Base-by-base conservation (phyloP, 2,797 vertebrate genomes). In the Phylloscopus collybita region DNA sequence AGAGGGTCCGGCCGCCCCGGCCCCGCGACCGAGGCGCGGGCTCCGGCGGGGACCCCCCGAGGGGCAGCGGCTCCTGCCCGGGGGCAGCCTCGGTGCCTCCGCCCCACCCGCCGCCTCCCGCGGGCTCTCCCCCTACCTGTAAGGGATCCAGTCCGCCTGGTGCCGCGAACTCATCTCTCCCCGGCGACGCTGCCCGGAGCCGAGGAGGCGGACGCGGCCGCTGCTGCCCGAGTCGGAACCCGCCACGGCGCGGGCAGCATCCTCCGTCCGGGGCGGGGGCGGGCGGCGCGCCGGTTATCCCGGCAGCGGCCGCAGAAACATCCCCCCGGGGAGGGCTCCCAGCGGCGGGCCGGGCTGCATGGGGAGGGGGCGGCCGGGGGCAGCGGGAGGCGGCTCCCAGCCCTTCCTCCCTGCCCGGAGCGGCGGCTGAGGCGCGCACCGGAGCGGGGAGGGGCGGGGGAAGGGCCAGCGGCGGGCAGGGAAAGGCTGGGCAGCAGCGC, bases 121-220 rank as follows among this genome's bases (percentile, higher is more conserved):
- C 34, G 19, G 36, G 51, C 17, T 11, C 47, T 3, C 17, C 59
- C 26, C 79, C 61, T 99, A 99, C 99, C 99, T 99, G 99, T 99
- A 99, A 89, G 99, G 99, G 97, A 99, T 99, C 99, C 99, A 99
- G 98, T 99, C 99, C 96, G 99, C 99, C 94, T 98, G 99, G 97
- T 99, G 99, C 98, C 98, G 99, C 97, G 99, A 99, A 99, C 98
- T 99, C 99, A 99, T 98, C 95, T 98, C 98, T 98, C 97, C 92
- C 97, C 67, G 65, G 93, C 90, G 61, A 88, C 82, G 49, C 44
- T 40, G 85, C 82, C 88, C 82, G 29, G 60, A 82, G 75, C 40
- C 75, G 61, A 83, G 87, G 87, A 83, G 40, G 49, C 59, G 88
- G 50, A 75, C 61, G 62, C 82, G 81, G 81, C 74, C 64, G 91